Conservation (phyloP, 2,113 vertebrate genomes). For the Erythrocebus patas region DNA sequence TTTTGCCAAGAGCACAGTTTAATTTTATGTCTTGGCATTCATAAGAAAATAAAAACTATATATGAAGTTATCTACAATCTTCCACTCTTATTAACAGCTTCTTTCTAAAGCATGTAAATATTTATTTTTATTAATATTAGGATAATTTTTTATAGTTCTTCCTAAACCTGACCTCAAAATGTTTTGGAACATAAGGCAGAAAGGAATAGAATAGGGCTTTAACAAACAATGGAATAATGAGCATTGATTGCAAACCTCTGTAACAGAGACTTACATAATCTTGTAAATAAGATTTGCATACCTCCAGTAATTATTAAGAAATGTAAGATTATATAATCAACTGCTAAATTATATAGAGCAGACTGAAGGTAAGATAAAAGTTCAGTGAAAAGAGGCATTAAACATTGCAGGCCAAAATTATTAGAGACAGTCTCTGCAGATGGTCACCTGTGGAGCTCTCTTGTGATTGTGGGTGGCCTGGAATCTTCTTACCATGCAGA, state of each 20-base stretch:
- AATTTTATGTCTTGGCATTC: neutral
- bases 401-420: neutral
- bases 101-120: neutral
- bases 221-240: neutral
- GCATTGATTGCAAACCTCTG: neutral
- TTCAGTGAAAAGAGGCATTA: neutral
- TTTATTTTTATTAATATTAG: neutral
- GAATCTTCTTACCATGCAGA: neutral
- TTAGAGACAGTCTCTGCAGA: neutral
- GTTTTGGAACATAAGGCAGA: neutral
- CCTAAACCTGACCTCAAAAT: neutral
- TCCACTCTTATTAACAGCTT: neutral
- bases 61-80: neutral
- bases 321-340: neutral
- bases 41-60: neutral
- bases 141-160: neutral
- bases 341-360: neutral
- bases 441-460: neutral
- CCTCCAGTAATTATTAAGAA: neutral
- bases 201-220: neutral
- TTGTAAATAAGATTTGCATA: neutral
- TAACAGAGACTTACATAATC: neutral
- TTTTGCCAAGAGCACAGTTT: neutral
- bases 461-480: neutral
- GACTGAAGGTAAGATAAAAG: neutral